Evolutionary conservation across 2,888 invertebrate genomes (phyloP), one percentile per base, ranked within the genome.

Genomic region (Cyclophora punctaria): DNA sequence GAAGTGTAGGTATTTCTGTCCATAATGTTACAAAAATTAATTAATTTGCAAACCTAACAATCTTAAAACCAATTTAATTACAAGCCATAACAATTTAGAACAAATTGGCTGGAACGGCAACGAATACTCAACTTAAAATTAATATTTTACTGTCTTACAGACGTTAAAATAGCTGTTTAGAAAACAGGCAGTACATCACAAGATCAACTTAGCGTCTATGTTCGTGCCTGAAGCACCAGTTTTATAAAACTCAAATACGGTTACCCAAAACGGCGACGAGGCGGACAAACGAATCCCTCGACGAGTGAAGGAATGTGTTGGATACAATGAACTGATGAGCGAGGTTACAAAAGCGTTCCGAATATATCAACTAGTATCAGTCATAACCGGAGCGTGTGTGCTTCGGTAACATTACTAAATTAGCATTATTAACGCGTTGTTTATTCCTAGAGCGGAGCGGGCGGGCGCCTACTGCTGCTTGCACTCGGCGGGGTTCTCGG

Each of bases 401-500:
- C 44, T 37, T 34, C 34, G 4, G 44, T 44, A 3, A 44, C 33
- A 37, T 37, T 37, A 37, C 20, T 37, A 37, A 5, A 37, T 5
- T 37, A 37, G 37, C 37, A 37, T 37, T 20, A 20, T 20, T 37
- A 37, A 37, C 37, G 37, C 37, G 37, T 34, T 33, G 4, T 44
- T 20, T 5, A 4, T 34, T 20, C 20, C 20, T 20, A 20, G 20
- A 20, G 20, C 20, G 20, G 20, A 20, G 20, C 20, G 3, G 20
- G 20, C 3, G 44, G 46, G 46, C 46, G 37, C 69, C 87, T 92
- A 94, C 87, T 94, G 94, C 68, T 92, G 93, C 78, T 92, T 93
- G 89, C 94, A 94, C 66, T 94, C 93, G 58, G 91, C 90, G 52
- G 92, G 91, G 71, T 85, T 86, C 42, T 81, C 76, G 34, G 66